Base-by-base conservation (phyloP, 2,888 invertebrate species). In the Oxycera nigricornis region DNA sequence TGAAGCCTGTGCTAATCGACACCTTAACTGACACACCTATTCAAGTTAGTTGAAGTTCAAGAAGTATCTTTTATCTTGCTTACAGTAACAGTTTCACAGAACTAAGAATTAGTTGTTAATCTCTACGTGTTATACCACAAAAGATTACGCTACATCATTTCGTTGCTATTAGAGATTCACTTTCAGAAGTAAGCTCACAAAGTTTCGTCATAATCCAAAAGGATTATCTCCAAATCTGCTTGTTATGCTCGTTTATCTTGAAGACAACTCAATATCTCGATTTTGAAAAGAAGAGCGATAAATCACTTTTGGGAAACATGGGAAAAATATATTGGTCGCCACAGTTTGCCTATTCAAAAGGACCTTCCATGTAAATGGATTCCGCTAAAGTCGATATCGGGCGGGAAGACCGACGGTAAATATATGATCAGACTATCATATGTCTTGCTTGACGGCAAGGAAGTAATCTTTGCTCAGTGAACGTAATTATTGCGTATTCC, bases 261-360 rank as follows among this genome's bases (percentile, higher is more conserved):
- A 68, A 46, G 67, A 41, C 26, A 68, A 46, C 22, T 20, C 28
- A 26, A 17, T 11, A 39, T 68, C 46, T 62, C 28, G 14, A 28
- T 50, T 50, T 50, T 68, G 50, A 68, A 68, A 68, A 30, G 68
- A 68, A 68, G 50, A 68, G 50, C 46, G 7, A 68, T 68, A 68
- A 68, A 68, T 50, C 46, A 68, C 68, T 20, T 46, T 28, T 68
- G 9, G n/a, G 6, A n/a, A 68, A 26, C 1, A 50, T 28, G 20
- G 14, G 41, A 24, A 65, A 30, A 65, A 26, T 39, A 68, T 17
- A 6, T 68, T 50, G 28, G 50, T 68, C 28, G 28, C 30, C 22
- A n/a, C 14, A 7, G n/a, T 24, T 22, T 14, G 2, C 2, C 50
- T 68, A n/a, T 28, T 50, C 50, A 50, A 9, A 68, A 28, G 50